These are phyloP conservation scores for Nothoprocta pentlandii DNA, from an alignment of 2,113 vertebrate genomes.

Conservation along the genomic window DNA sequence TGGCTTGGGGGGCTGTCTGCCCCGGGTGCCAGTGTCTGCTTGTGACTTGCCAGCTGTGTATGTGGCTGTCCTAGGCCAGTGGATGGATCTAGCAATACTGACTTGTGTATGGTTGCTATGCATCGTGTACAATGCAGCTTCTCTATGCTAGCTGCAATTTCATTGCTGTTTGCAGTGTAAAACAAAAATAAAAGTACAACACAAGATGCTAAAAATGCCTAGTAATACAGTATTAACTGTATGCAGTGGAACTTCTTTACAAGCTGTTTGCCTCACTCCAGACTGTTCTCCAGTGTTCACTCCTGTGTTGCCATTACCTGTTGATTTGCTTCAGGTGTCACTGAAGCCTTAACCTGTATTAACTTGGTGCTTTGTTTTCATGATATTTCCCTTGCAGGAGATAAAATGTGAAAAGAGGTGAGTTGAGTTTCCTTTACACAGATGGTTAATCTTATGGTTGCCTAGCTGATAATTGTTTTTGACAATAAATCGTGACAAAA, in stretches of 20 bases:
- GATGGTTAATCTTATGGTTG: background rate
- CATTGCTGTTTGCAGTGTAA: background rate
- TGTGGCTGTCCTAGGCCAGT: background rate
- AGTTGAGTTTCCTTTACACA: background rate
- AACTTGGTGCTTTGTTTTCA: background rate
- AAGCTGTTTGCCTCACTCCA: background rate
- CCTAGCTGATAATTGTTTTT: background rate
- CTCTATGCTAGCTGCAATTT: background rate
- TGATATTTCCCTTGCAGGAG: background rate
- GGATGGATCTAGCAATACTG: background rate
- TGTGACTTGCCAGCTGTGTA: accelerated
- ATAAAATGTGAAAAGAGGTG: background rate
- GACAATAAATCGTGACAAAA: background rate
- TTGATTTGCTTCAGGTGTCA: background rate
- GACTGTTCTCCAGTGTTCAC: background rate
- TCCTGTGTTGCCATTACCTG: background rate
- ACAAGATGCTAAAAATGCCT: background rate
- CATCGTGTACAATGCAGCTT: background rate
- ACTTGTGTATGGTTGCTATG: accelerated
- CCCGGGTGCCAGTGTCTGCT: accelerated
- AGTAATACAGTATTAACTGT: background rate
- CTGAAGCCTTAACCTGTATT: background rate
- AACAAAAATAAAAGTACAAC: background rate
- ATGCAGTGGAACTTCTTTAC: background rate
- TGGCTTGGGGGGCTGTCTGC: background rate